A percentile compares a stretch with the other conserved stretches of the same genome.
These are phyloP conservation scores for Catocala nupta DNA, from an alignment of 2,888 invertebrate species.

Conservation along the genomic window DNA sequence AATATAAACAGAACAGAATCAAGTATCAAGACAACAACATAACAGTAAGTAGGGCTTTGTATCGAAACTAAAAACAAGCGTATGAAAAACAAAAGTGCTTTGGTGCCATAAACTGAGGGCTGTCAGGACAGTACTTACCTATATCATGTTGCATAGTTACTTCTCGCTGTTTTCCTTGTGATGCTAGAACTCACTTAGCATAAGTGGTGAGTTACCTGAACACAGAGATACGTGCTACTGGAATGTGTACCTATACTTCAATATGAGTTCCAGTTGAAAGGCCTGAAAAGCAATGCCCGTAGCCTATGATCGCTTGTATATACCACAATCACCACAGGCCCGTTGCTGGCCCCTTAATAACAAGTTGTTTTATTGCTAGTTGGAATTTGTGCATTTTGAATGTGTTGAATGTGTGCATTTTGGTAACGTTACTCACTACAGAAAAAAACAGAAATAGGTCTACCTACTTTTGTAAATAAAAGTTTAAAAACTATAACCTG, in stretches of 20 bases:
- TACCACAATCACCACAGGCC: too few species aligned
- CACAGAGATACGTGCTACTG: constrained; percentile 21
- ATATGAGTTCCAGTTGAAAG: too few species aligned
- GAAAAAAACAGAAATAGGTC: too few species aligned
- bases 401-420: too few species aligned
- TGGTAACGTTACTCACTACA: too few species aligned
- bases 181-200: constrained; percentile 75
- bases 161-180: constrained; percentile 37
- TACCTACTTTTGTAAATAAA: too few species aligned
- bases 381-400: too few species aligned
- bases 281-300: too few species aligned
- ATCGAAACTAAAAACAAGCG: constrained; percentile 41
- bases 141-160: constrained; percentile 42
- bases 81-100: constrained; percentile 53
- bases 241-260: constrained; percentile 30
- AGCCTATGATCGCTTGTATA: too few species aligned
- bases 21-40: constrained; percentile 21
- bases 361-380: too few species aligned
- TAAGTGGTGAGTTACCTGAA: constrained; percentile 79
- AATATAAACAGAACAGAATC: neutral
- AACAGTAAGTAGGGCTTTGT: constrained; percentile 33
- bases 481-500: too few species aligned
- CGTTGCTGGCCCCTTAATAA: too few species aligned
- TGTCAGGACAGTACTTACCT: constrained; percentile 47
- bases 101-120: constrained; percentile 29